Conservation (phyloP, 2,113 vertebrate genomes). For the Nibea albiflora region DNA sequence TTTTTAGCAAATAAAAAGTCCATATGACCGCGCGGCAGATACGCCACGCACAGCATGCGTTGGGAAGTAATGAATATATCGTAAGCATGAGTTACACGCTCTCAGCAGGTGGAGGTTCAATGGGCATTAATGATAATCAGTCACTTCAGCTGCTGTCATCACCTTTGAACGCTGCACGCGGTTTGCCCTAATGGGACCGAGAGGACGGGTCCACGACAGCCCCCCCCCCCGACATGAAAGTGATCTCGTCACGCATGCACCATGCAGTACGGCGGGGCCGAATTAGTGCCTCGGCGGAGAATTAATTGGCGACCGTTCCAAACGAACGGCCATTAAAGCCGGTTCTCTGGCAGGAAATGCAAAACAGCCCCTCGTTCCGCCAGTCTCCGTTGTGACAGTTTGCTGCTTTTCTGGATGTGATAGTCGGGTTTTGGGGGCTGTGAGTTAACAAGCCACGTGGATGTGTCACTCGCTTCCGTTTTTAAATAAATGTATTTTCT, state of each 20-base stretch:
- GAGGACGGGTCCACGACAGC: not conserved
- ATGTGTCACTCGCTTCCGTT: not conserved
- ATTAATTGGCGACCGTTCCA: slow-evolving; percentile 8
- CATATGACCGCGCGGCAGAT: not conserved
- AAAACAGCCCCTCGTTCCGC: not conserved
- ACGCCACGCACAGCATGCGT: not conserved
- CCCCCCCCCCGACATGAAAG: not conserved
- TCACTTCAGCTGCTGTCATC: slow-evolving; percentile 36
- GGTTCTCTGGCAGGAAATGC: not conserved
- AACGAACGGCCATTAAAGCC: not conserved
- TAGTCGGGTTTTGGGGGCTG: not conserved
- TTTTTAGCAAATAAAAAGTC: not conserved
- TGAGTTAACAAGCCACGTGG: not conserved
- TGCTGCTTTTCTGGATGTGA: not conserved
- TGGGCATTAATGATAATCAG: slow-evolving; percentile 33
- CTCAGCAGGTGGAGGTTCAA: slow-evolving; percentile 23
- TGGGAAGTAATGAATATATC: not conserved
- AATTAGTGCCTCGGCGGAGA: not conserved
- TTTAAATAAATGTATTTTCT: no score
- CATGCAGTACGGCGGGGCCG: not conserved
- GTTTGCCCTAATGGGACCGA: slow-evolving; percentile 35
- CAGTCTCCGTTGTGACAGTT: not conserved
- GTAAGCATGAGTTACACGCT: not conserved
- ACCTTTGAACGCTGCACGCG: slow-evolving; percentile 26
- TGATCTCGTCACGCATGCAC: not conserved